phyloP scores from a whole-genome alignment of 2,797 vertebrate species.

The Austrolebias charrua region DNA sequence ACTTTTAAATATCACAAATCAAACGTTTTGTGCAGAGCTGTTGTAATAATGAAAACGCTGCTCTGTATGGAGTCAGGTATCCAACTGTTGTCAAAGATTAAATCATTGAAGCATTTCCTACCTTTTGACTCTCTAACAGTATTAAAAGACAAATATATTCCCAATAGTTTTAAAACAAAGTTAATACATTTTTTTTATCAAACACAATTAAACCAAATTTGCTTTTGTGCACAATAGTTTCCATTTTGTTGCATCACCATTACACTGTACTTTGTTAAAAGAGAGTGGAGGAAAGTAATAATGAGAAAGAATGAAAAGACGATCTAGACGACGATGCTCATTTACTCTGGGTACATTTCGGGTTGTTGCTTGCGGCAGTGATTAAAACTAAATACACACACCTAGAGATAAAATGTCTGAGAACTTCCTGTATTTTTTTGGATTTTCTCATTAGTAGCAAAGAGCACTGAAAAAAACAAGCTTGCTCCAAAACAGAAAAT shows the following conservation, averaged over 20 bases:
- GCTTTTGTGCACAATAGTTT: constrained; percentile 6
- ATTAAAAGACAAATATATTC: no score
- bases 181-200: neutral
- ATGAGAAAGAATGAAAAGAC: neutral
- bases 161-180: no score
- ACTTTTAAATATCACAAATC: neutral
- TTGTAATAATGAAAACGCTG: neutral
- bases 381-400: constrained; percentile 1
- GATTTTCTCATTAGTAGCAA: constrained; percentile 18
- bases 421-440: constrained; percentile 25
- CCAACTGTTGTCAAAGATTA: neutral
- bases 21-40: no score
- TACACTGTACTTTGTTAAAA: neutral
- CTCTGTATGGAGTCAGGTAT: neutral
- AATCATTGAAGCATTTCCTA: neutral
- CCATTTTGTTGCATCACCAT: constrained; percentile 38
- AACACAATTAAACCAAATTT: neutral
- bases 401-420: constrained; percentile 31
- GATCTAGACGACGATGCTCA: neutral
- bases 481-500: no score
- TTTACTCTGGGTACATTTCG: constrained; percentile 13
- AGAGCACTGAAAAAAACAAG: constrained; percentile 6
- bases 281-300: neutral
- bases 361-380: constrained; percentile 5
- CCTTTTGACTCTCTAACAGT: no score